Base-by-base conservation (phyloP, 2,888 invertebrate genomes). In the Xanthorhoe designata region DNA sequence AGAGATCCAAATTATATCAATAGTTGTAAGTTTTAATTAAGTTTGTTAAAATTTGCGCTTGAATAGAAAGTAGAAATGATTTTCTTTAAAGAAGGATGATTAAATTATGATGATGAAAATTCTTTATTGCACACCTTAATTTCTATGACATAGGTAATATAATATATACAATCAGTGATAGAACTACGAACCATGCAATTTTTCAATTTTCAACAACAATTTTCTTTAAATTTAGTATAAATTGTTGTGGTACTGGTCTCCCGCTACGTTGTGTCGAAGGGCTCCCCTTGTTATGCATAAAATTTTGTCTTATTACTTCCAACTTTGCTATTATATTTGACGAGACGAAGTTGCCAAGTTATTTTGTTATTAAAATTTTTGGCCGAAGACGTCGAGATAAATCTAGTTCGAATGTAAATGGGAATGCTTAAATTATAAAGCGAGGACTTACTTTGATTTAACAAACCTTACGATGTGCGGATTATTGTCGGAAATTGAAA, bases 311-410 rank as follows among this genome's bases (percentile, higher is more conserved):
- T 92, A 92, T 92, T 92, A 92, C 91, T 91, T 89, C 87, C 86
- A 91, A 92, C 91, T 92, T 92, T 83, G 90, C 90, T 89, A 91
- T 92, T 92, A 92, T 91, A 91, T 91, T 90, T 90, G 91, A 91
- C 91, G 90, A 89, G 89, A 83, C 84, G 80, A 85, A 92, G 91
- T 91, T 91, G 83, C 85, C 83, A 92, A 92, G 92, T 92, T 92
- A 91, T 92, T 92, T 90, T 91, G 92, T 92, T 92, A 92, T 92
- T 92, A 91, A 92, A 91, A 92, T 92, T 91, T 91, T 90, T 90
- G 91, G 87, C 83, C 81, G 79, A 79, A 86, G 81, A 80, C 85
- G 82, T 80, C 70, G 79, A 78, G 83, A 84, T 85, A 83, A 84
- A 85, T 89, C 86, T 88, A 87, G 89, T 89, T 90, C 87, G 87